Evolutionary conservation across 2,113 vertebrate species (phyloP).

Genomic region (Dunckerocampus dactyliophorus): DNA sequence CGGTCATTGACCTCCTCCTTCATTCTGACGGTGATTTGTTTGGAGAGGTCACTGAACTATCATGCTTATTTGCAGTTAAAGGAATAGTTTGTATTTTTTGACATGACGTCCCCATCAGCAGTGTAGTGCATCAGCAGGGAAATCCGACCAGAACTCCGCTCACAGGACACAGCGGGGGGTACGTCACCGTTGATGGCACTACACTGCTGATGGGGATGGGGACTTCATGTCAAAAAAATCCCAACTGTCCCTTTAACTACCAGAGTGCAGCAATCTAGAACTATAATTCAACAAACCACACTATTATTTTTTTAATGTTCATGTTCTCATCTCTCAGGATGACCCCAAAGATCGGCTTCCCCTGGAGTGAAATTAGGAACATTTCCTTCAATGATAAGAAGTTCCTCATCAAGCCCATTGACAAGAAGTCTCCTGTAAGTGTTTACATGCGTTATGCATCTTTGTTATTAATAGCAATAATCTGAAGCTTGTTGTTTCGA

Average conservation of each 20-base stretch:
- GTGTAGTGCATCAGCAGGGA: too few relatives aligned
- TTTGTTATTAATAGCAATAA: too few relatives aligned
- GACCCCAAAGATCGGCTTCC: constrained; percentile 95
- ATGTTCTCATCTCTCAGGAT: constrained; percentile 70
- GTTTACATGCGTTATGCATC: background rate
- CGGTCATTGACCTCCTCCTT: constrained; percentile 15
- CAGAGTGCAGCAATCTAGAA: background rate
- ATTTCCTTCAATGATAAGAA: constrained; percentile 97
- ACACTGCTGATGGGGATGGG: too few relatives aligned
- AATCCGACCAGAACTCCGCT: too few relatives aligned
- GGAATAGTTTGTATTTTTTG: too few relatives aligned
- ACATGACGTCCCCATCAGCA: too few relatives aligned
- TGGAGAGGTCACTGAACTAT: constrained; percentile 33
- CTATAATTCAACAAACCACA: too few relatives aligned
- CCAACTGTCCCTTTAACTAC: too few relatives aligned
- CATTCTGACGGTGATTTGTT: constrained; percentile 21
- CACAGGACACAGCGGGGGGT: too few relatives aligned
- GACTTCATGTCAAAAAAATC: too few relatives aligned
- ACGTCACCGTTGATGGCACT: too few relatives aligned
- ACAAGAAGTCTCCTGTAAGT: constrained; percentile 95
- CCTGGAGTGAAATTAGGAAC: constrained; percentile 97
- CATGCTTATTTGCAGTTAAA: background rate
- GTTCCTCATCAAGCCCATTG: constrained; percentile 95
- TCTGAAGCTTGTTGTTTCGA: too few relatives aligned
- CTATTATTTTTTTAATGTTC: background rate